These are phyloP conservation scores for Sphaerophoria rueppellii DNA, from an alignment of 2,888 invertebrate genomes.

Conservation along the genomic window DNA sequence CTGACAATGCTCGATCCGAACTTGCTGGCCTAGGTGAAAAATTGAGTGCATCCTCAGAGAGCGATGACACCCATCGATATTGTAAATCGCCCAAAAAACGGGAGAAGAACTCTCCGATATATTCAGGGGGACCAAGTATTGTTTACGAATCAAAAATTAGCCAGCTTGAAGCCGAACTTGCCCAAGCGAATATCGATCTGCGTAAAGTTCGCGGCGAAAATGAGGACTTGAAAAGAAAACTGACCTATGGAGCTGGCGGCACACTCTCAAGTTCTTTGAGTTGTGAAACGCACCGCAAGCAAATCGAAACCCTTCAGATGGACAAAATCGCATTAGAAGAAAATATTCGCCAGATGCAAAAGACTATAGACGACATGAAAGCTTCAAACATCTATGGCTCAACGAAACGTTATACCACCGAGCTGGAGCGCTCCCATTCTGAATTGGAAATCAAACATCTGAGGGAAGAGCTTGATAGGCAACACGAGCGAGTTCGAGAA, in stretches of 20 bases:
- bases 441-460: constrained; percentile 90
- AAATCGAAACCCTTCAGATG: constrained; percentile 88
- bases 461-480: constrained; percentile 89
- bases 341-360: constrained; percentile 87
- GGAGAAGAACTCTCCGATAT: constrained; percentile 78
- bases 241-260: constrained; percentile 77
- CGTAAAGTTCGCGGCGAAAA: constrained; percentile 88
- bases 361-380: constrained; percentile 85
- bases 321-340: constrained; percentile 88
- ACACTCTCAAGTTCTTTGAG: constrained; percentile 82
- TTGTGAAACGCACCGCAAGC: constrained; percentile 85
- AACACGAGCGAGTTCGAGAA: constrained; percentile 89
- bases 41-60: constrained; percentile 83
- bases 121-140: constrained; percentile 89
- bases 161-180: constrained; percentile 91
- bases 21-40: constrained; percentile 83
- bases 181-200: constrained; percentile 89
- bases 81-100: constrained; percentile 74
- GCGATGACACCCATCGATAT: constrained; percentile 79
- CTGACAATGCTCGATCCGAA: constrained; percentile 89
- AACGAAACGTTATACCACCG: constrained; percentile 88
- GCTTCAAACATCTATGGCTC: constrained; percentile 85
- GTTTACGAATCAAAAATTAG: constrained; percentile 93
- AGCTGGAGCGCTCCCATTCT: constrained; percentile 89
- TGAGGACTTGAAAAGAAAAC: constrained; percentile 82